Conservation (phyloP, 2,797 vertebrate species). For the Lithobates pipiens region DNA sequence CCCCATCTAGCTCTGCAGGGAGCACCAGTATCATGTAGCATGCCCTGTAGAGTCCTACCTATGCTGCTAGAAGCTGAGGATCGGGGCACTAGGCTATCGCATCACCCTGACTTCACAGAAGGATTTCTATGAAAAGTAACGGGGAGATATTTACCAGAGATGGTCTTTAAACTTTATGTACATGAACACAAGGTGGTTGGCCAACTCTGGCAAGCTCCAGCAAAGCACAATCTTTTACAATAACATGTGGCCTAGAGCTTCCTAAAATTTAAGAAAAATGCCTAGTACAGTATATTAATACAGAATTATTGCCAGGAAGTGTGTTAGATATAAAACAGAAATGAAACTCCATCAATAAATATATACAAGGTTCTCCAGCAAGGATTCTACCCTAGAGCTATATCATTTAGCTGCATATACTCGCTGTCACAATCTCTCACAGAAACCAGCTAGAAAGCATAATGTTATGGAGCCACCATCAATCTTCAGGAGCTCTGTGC, state of each 20-base stretch:
- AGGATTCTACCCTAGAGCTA: neutral
- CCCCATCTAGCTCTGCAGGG: too few species aligned
- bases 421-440: conserved; percentile 13
- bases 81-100: neutral
- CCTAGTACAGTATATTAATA: neutral
- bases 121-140: neutral
- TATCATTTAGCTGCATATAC: conserved; percentile 11
- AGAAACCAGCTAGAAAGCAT: neutral
- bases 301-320: neutral
- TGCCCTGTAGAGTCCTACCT: neutral
- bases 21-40: neutral
- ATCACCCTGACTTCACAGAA: neutral
- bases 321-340: neutral
- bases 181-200: neutral
- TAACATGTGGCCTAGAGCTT: neutral
- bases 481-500: conserved; percentile 6
- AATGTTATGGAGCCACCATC: neutral
- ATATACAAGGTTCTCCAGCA: neutral
- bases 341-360: neutral
- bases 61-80: too few species aligned
- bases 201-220: neutral
- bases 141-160: neutral
- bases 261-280: neutral
- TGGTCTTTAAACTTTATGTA: neutral
- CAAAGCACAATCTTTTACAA: neutral